Percentiles rank a stretch among this genome's conserved stretches.
These are phyloP conservation scores for Planiliza haematocheilus DNA, from an alignment of 2,113 vertebrate species.

Conservation along the genomic window DNA sequence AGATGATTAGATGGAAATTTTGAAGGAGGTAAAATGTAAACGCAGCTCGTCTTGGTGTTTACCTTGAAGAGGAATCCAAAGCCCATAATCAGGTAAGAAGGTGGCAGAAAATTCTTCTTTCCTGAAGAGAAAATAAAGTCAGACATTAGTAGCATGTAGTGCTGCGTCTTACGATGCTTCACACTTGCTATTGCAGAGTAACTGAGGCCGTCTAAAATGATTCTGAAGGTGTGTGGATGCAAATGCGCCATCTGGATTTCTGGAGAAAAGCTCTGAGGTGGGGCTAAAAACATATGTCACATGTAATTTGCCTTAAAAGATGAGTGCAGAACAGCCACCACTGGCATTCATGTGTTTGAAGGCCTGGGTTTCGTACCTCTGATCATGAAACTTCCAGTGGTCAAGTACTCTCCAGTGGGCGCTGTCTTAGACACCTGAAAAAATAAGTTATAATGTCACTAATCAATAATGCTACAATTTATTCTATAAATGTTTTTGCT, in stretches of 20 bases:
- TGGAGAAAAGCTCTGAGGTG: no score
- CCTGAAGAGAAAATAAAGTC: constrained; percentile 79
- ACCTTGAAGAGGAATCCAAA: constrained; percentile 99
- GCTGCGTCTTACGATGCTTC: not conserved
- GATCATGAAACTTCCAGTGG: constrained; percentile 99
- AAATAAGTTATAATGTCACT: not conserved
- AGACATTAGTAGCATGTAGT: not conserved
- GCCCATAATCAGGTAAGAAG: constrained; percentile 98
- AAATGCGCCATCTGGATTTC: no score
- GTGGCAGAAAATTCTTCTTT: constrained; percentile 98
- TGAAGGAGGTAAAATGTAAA: not conserved
- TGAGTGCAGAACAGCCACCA: no score
- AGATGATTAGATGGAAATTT: not conserved
- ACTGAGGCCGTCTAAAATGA: no score
- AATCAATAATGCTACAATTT: not conserved
- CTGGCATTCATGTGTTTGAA: not conserved
- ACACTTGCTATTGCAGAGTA: no score
- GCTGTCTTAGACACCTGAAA: constrained; percentile 96
- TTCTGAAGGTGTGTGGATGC: no score
- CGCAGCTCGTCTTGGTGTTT: constrained; percentile 12
- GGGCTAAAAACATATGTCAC: no score
- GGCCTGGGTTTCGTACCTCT: constrained; percentile 84
- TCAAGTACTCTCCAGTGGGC: constrained; percentile 97
- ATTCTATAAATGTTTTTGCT: no score
- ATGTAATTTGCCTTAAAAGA: no score